Evolutionary conservation across 2,113 vertebrate genomes (phyloP), one percentile per base, ranked within the genome.

Genomic region (Cepphus grylle): DNA sequence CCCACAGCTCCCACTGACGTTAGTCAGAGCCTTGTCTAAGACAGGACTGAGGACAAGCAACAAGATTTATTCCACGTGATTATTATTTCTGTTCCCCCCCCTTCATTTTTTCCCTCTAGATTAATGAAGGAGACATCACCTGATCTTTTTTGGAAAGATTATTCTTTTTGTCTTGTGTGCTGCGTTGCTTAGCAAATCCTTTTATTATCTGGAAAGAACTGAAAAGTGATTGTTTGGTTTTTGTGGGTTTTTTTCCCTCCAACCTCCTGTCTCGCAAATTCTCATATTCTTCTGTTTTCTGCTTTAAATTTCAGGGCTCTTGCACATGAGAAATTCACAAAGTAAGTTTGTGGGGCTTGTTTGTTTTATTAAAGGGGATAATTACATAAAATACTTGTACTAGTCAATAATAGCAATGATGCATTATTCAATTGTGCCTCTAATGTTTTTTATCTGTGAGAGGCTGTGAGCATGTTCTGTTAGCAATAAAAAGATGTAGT

Each of bases 321-420:
- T 7, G 99, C 99, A 81, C 99, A 99, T 32, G 98, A 99, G 97
- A 99, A 99, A 96, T 99, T 99, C 97, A 99, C 99, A 93, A 99
- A 99, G 99, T 99, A 98, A 99, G 99, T 99, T 81, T 80, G 30
- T 58, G 90, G 62, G 38, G 13, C 15, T 94, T 40, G 25, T 72
- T 95, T 96, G 84, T 90, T 95, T 76, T 93, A 29, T 45, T 70
- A 36, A 88, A 79, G 73, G 53, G 72, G 18, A 12, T 47, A n/a
- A 72, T 94, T 79, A 79, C 29, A 89, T 92, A 59, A 88, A 89
- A 78, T 81, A 36, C 80, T 81, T 73, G 67, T 78, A 55, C 63
- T 59, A 43, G 43, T 85, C 83, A 88, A 17, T 80, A 65, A n/a
- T 74, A 93, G 85, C 67, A 82, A 3, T 53, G 58, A 85, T 83